Conservation (phyloP, 1,140 invertebrate species). For the Drosophila equinoxialis region DNA sequence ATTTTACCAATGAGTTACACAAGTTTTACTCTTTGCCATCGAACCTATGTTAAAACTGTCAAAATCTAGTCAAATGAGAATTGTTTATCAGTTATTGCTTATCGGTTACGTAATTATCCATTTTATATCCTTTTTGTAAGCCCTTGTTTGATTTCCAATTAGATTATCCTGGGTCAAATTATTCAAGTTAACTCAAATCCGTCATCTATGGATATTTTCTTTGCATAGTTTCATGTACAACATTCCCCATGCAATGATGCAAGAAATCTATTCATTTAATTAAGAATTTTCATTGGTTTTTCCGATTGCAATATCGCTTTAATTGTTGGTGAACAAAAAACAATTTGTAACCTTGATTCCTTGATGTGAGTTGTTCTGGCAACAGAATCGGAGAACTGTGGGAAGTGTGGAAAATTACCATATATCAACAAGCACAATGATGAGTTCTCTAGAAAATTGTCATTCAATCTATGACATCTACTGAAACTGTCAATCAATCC, state of each 20-base stretch:
- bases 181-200: too few relatives aligned
- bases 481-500: constrained; percentile 30
- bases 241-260: background rate
- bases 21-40: too few relatives aligned
- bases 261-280: constrained; percentile 2
- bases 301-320: background rate
- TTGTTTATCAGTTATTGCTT: too few relatives aligned
- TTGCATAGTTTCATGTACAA: background rate
- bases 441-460: constrained; percentile 28
- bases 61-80: too few relatives aligned
- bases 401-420: background rate
- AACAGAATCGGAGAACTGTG: background rate
- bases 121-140: too few relatives aligned
- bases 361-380: background rate
- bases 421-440: constrained; percentile 11
- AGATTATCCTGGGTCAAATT: too few relatives aligned
- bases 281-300: constrained; percentile 7
- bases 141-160: too few relatives aligned
- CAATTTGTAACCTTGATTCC: constrained; percentile 19
- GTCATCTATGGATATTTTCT: background rate
- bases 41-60: too few relatives aligned
- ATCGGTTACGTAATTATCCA: too few relatives aligned
- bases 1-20: too few relatives aligned
- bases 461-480: constrained; percentile 47
- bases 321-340: constrained; percentile 12